Base-by-base conservation (phyloP, 2,888 invertebrate species). In the Orthosia gracilis region DNA sequence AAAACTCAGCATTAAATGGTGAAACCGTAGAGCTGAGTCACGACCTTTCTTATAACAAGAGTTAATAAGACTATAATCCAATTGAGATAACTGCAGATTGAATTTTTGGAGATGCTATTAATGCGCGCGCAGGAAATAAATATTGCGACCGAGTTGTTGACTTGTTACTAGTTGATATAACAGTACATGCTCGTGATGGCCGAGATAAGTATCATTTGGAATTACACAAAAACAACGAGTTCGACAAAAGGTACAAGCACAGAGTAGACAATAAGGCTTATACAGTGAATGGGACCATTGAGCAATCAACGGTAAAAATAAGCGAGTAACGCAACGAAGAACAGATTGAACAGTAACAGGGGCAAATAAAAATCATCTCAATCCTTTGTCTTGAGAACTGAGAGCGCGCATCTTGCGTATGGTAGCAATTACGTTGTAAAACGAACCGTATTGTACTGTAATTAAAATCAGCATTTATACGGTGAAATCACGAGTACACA, bases 181-280 rank as follows among this genome's bases (percentile, higher is more conserved):
- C 94, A 92, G 94, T 93, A 93, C 90, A 91, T 78, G 87, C 82
- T 92, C 91, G 91, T 92, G 93, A 93, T 91, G 91, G 83, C 90
- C 91, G 89, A 90, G 92, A 94, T 93, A 85, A 80, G 85, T 87
- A 93, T 92, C 89, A 89, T 91, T 91, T 90, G 86, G 85, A 87
- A 89, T 91, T 92, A 90, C 86, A 89, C 88, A 90, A 92, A 93
- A 92, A 93, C 89, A 90, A 92, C 88, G 87, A 90, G 87, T 88
- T 88, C 84, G 86, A 90, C 87, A 90, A 90, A 90, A 87, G 87
- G 81, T 87, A 82, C 84, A 86, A 88, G 87, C 87, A 85, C 84
- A 85, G 85, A 89, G 85, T 89, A 89, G 88, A 93, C 91, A 92
- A 92, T 90, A 89, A 90, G 76, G 82, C 82, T 89, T 85, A 40